Conservation (phyloP, 1,140 invertebrate species). For the Dermatophagoides farinae region DNA sequence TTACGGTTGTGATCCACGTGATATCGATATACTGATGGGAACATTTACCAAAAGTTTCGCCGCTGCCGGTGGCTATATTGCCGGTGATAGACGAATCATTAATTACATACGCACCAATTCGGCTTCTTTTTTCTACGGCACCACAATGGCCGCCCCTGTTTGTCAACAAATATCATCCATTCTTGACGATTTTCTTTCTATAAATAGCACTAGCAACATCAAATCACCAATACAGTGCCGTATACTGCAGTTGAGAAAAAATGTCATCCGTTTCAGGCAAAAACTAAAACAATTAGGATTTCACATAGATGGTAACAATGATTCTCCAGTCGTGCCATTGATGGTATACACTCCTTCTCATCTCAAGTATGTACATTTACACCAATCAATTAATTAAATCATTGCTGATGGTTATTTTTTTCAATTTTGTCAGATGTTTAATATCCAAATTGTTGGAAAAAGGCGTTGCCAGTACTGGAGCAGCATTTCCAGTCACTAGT, state of each 20-base stretch:
- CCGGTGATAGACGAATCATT: conserved; percentile 57
- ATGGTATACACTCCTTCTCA: conserved; percentile 83
- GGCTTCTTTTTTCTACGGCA: conserved; percentile 67
- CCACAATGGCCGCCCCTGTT: conserved; percentile 71
- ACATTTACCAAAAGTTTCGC: conserved; percentile 89
- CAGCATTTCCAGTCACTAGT: conserved; percentile 94
- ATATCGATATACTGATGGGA: conserved; percentile 94
- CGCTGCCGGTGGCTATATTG: conserved; percentile 87
- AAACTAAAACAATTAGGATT: conserved; percentile 74
- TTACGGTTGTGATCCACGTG: conserved; percentile 52
- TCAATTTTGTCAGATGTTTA: conserved; percentile 32
- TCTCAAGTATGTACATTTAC: conserved; percentile 40
- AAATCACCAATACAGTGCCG: conserved; percentile 29
- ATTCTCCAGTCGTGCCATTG: conserved; percentile 91
- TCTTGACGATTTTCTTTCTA: conserved; percentile 7
- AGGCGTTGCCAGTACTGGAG: conserved; percentile 78
- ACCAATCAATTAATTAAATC: neutral
- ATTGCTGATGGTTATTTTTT: conserved; percentile 7
- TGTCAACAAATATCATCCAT: conserved; percentile 65
- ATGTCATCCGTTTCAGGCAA: conserved; percentile 66
- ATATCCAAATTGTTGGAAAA: conserved; percentile 55
- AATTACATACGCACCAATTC: conserved; percentile 55
- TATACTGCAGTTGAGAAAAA: conserved; percentile 56
- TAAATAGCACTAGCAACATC: conserved; percentile 17
- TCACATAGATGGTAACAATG: conserved; percentile 80